These are phyloP conservation scores for Chrysogorgia sp. DNA, from an alignment of 92 coral and sea anemone species.

Conservation along the genomic window DNA sequence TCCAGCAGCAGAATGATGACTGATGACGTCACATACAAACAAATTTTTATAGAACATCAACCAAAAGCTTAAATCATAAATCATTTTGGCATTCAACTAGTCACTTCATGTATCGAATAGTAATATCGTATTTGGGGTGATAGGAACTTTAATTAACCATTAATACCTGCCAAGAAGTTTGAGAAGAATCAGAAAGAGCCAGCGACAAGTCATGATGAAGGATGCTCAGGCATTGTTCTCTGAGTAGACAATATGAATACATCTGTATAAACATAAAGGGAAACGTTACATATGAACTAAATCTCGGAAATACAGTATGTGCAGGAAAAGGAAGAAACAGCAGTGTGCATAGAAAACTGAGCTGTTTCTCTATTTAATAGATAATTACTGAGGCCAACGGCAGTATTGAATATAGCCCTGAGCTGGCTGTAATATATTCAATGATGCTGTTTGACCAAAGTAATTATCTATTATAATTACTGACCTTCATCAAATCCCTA, in stretches of 20 bases:
- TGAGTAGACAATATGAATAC: conserved; percentile 91
- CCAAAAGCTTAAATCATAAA: too few relatives aligned
- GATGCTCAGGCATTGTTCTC: conserved; percentile 74
- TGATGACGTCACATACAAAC: background rate
- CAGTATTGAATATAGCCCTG: too few relatives aligned
- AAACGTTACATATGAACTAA: background rate
- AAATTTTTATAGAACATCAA: background rate
- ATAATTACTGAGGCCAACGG: too few relatives aligned
- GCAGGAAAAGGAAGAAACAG: background rate
- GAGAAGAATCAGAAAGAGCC: conserved; percentile 63
- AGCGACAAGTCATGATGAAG: conserved; percentile 71
- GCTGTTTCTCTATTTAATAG: too few relatives aligned
- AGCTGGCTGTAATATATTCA: too few relatives aligned
- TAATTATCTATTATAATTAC: too few relatives aligned
- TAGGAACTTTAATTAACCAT: background rate
- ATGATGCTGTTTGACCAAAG: too few relatives aligned
- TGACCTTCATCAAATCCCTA: too few relatives aligned
- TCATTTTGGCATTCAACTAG: too few relatives aligned
- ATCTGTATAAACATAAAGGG: conserved; percentile 56
- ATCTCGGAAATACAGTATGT: background rate
- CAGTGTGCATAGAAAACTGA: too few relatives aligned
- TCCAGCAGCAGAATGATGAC: background rate
- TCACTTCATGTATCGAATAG: too few relatives aligned
- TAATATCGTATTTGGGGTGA: too few relatives aligned
- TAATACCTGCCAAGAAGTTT: conserved; percentile 87